phyloP scores from a whole-genome alignment of 2,888 invertebrate genomes.

The Cephus runcator region DNA sequence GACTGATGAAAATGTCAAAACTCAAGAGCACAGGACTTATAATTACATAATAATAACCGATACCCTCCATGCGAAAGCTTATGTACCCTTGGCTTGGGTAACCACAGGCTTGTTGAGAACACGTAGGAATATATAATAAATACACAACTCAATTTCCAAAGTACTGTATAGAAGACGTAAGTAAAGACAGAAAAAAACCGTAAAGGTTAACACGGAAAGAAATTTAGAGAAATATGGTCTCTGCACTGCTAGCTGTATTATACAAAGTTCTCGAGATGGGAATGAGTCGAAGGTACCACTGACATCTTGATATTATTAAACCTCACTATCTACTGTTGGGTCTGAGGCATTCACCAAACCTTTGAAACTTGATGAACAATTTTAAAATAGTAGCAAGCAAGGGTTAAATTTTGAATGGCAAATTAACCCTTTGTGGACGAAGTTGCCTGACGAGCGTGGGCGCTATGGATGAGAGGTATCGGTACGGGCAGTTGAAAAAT shows the following conservation, averaged over 20 bases:
- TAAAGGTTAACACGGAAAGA: conserved; percentile 1
- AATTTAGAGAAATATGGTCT: conserved; percentile 4
- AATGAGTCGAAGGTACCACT: neutral
- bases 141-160: neutral
- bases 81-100: neutral
- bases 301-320: neutral
- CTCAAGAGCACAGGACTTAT: conserved; percentile 27
- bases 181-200: neutral
- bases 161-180: neutral
- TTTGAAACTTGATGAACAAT: too few relatives aligned
- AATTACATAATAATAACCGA: conserved; percentile 43
- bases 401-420: neutral
- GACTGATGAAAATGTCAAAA: conserved; percentile 48
- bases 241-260: neutral
- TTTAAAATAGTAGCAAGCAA: neutral
- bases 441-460: too few relatives aligned
- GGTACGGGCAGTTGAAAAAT: too few relatives aligned
- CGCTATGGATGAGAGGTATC: too few relatives aligned
- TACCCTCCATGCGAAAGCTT: conserved; percentile 14
- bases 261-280: neutral
- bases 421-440: neutral
- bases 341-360: neutral
- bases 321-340: neutral
- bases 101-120: neutral
- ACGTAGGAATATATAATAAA: neutral